Evolutionary conservation across 2,888 invertebrate genomes (phyloP).

Genomic region (Pseudoips prasinana): DNA sequence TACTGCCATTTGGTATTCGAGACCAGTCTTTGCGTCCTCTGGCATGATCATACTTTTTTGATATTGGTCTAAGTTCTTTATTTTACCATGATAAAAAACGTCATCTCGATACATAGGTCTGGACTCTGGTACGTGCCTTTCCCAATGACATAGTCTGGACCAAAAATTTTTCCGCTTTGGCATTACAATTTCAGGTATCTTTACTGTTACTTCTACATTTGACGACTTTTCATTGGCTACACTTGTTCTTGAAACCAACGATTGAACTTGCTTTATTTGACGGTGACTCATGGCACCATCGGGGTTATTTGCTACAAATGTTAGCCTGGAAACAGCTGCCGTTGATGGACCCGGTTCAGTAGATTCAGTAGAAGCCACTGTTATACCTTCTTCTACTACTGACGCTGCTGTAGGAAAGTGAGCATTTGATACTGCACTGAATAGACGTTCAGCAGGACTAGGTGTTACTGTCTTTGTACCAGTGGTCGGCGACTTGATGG

Average conservation of each 20-base stretch:
- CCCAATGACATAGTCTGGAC: constrained; percentile 58
- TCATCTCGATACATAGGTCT: constrained; percentile 74
- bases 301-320: constrained; percentile 52
- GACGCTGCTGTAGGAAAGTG: constrained; percentile 68
- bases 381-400: constrained; percentile 47
- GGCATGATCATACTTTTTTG: constrained; percentile 60
- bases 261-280: constrained; percentile 63
- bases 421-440: constrained; percentile 45
- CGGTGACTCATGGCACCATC: constrained; percentile 53
- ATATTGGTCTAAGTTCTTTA: constrained; percentile 58
- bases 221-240: constrained; percentile 40
- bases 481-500: constrained; percentile 35
- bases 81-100: constrained; percentile 63
- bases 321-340: constrained; percentile 49
- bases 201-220: constrained; percentile 41
- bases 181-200: constrained; percentile 22
- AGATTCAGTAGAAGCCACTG: constrained; percentile 33
- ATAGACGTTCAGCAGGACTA: constrained; percentile 41
- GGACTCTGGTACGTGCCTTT: constrained; percentile 56
- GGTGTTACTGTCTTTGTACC: constrained; percentile 35
- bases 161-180: constrained; percentile 49
- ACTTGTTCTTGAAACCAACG: constrained; percentile 55
- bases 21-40: constrained; percentile 53
- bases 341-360: constrained; percentile 56
- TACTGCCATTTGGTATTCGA: constrained; percentile 73